These are phyloP conservation scores for Phthorimaea operculella DNA, from an alignment of 1,140 invertebrate species.

Conservation along the genomic window DNA sequence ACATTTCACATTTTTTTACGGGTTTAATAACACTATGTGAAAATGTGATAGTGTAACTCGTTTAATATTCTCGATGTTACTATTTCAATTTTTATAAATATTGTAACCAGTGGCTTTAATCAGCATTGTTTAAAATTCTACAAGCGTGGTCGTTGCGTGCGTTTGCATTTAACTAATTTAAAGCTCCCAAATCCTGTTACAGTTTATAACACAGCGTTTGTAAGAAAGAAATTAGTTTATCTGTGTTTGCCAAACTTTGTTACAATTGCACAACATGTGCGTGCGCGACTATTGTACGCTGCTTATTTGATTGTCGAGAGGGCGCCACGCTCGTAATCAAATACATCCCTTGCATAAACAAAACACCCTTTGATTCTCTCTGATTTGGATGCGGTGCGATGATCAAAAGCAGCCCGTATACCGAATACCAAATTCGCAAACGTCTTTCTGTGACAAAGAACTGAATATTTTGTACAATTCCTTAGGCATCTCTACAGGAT, in stretches of 20 bases:
- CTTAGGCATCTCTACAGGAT: too few species aligned
- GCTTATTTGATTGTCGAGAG: constrained; percentile 14
- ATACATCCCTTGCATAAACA: constrained; percentile 45
- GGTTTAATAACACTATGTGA: too few species aligned
- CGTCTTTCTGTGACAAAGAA: too few species aligned
- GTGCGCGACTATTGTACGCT: background rate
- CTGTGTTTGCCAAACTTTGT: background rate
- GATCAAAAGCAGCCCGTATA: constrained; percentile 24
- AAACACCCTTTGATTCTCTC: constrained; percentile 21
- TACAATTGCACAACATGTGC: constrained; percentile 1
- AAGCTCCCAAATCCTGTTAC: background rate
- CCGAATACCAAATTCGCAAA: too few species aligned
- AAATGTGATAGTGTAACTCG: too few species aligned
- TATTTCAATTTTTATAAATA: too few species aligned
- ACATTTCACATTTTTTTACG: too few species aligned
- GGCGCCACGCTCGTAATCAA: constrained; percentile 28
- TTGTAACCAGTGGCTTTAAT: too few species aligned
- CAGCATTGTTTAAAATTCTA: too few species aligned
- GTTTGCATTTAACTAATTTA: background rate
- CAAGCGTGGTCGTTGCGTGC: background rate
- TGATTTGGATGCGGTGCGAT: constrained; percentile 19
- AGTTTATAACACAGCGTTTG: background rate
- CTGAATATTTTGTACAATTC: too few species aligned
- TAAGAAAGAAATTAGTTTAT: background rate
- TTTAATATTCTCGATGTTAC: too few species aligned